Conservation (phyloP, 2,888 invertebrate species). For the Cataglyphis rosenhaueri region DNA sequence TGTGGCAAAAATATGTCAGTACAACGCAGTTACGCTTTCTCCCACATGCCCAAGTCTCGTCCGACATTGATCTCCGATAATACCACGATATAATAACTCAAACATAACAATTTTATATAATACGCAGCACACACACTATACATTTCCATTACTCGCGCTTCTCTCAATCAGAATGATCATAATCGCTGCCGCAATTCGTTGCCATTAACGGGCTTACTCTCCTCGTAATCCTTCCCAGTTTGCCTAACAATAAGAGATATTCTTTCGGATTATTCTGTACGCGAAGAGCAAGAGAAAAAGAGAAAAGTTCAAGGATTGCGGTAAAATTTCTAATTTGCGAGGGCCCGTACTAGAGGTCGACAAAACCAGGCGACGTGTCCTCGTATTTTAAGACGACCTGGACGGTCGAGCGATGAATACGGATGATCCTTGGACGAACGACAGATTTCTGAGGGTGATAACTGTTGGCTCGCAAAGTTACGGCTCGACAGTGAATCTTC, state of each 20-base stretch:
- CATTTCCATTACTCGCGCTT: conserved; percentile 36
- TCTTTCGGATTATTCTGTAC: not conserved
- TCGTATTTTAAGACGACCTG: conserved; percentile 53
- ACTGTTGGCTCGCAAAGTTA: conserved; percentile 51
- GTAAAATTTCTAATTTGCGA: conserved; percentile 58
- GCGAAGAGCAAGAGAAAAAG: not conserved
- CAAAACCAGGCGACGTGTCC: conserved; percentile 42
- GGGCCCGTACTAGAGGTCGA: conserved; percentile 45
- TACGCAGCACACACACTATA: not conserved
- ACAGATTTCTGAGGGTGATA: conserved; percentile 71
- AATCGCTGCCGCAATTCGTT: conserved; percentile 11
- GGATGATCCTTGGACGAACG: conserved; percentile 67
- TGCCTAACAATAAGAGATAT: not conserved
- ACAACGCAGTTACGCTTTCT: conserved; percentile 50
- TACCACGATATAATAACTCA: conserved; percentile 29
- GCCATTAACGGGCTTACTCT: conserved; percentile 13
- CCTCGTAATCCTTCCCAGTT: not conserved
- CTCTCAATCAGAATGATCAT: conserved; percentile 12
- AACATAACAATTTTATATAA: conserved; percentile 28
- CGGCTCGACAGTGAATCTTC: conserved; percentile 51
- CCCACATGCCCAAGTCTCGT: conserved; percentile 20
- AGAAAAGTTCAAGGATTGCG: not conserved
- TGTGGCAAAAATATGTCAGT: conserved; percentile 42
- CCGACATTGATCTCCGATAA: conserved; percentile 27
- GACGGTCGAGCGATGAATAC: conserved; percentile 54